Conservation (phyloP, 37 sponge, comb jelly and placozoan species). For the Ianthella basta region DNA sequence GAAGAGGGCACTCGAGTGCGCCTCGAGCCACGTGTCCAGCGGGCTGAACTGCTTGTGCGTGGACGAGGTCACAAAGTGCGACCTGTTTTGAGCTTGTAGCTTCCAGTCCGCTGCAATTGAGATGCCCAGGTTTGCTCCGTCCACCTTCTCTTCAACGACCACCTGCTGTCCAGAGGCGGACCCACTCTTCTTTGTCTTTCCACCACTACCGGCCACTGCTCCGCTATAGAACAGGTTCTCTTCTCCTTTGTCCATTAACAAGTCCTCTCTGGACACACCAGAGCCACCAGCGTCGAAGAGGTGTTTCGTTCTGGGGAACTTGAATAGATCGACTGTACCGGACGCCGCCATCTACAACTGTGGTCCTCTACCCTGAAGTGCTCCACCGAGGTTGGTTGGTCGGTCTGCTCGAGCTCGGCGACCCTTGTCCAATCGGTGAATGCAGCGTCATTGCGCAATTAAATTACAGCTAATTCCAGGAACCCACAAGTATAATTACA, state of each 20-base stretch:
- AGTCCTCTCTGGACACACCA: constrained; percentile 89
- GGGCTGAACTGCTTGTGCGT: constrained; percentile 85
- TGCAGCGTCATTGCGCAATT: too few relatives aligned
- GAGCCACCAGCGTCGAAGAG: constrained; percentile 87
- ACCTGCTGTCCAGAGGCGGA: constrained; percentile 33
- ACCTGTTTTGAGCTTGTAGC: constrained; percentile 76
- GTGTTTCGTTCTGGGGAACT: constrained; percentile 87
- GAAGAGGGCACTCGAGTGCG: constrained; percentile 64
- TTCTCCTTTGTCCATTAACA: constrained; percentile 81
- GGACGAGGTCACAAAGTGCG: constrained; percentile 78
- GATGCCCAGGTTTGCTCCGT: constrained; percentile 93
- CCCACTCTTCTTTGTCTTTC: neutral
- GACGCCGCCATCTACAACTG: neutral
- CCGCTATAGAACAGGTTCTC: constrained; percentile 71
- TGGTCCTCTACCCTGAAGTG: too few relatives aligned
- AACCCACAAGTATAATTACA: too few relatives aligned
- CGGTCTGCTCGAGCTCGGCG: too few relatives aligned
- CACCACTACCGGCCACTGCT: neutral
- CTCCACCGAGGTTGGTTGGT: too few relatives aligned
- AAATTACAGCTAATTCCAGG: too few relatives aligned
- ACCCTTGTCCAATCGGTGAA: too few relatives aligned
- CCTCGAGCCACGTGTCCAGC: constrained; percentile 81
- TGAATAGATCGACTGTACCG: constrained; percentile 52
- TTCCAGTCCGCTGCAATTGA: constrained; percentile 54
- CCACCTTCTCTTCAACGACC: constrained; percentile 87